These are phyloP conservation scores for Tachuris rubrigastra DNA, from an alignment of 2,113 vertebrate species.

Conservation along the genomic window DNA sequence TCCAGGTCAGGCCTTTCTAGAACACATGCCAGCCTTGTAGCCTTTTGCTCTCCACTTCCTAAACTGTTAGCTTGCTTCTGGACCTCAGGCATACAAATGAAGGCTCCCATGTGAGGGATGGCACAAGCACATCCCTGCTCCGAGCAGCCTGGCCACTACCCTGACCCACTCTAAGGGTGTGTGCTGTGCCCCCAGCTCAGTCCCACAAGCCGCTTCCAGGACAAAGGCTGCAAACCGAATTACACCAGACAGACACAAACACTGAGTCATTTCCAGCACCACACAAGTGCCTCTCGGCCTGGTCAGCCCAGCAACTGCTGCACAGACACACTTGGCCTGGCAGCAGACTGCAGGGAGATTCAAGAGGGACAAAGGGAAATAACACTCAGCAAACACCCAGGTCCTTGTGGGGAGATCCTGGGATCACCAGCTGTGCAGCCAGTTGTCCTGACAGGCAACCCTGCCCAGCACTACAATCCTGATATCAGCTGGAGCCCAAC, in stretches of 20 bases:
- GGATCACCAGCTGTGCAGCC: background rate
- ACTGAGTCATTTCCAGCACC: background rate
- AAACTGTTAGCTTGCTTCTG: background rate
- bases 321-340: background rate
- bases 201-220: background rate
- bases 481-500: background rate
- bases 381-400: fast-evolving
- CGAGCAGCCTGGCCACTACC: background rate
- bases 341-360: background rate
- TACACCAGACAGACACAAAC: background rate
- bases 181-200: background rate
- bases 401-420: background rate
- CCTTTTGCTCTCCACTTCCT: background rate
- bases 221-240: background rate
- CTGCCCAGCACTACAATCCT: background rate
- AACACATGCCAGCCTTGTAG: background rate
- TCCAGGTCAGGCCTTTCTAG: background rate
- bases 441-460: background rate
- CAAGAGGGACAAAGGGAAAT: background rate
- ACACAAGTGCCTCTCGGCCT: background rate
- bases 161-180: no score
- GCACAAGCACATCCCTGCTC: background rate
- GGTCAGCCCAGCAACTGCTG: background rate
- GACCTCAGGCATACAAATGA: background rate
- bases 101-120: fast-evolving